Conservation (phyloP, 2,113 vertebrate genomes). For the Peromyscus californicus region DNA sequence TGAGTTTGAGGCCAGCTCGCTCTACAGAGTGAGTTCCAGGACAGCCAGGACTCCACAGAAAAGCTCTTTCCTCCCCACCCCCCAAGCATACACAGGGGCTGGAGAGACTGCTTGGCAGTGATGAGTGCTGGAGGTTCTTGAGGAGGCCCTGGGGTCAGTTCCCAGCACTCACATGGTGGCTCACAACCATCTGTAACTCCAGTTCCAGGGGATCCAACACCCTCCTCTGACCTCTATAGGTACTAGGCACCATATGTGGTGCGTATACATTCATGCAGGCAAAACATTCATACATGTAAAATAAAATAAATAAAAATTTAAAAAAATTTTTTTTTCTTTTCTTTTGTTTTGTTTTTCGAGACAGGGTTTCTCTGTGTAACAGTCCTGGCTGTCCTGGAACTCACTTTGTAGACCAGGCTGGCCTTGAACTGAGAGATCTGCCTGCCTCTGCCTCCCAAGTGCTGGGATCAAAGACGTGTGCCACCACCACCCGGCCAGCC, state of each 20-base stretch:
- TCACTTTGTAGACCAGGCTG: too few species aligned
- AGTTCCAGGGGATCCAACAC: not conserved
- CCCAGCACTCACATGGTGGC: not conserved
- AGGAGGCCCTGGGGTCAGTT: not conserved
- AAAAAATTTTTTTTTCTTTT: not conserved
- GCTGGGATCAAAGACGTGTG: too few species aligned
- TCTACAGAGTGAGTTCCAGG: not conserved
- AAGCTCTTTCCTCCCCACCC: accelerated
- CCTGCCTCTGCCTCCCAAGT: too few species aligned
- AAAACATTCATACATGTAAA: not conserved
- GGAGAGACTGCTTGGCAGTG: not conserved
- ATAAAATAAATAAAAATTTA: not conserved
- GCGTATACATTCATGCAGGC: not conserved
- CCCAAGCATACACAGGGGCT: not conserved
- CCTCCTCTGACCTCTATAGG: not conserved
- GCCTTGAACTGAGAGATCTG: too few species aligned
- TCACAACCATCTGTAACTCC: not conserved
- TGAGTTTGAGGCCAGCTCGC: not conserved
- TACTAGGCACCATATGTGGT: not conserved
- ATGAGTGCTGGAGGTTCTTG: not conserved
- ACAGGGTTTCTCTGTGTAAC: not conserved
- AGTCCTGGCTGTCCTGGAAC: not conserved
- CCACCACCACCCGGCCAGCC: too few species aligned
- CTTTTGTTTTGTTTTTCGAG: not conserved
- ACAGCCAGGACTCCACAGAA: not conserved